Percentiles rank a stretch among this genome's conserved stretches.
Evolutionary conservation across 2,797 vertebrate species (phyloP).

Genomic region (Cyprinella venusta): DNA sequence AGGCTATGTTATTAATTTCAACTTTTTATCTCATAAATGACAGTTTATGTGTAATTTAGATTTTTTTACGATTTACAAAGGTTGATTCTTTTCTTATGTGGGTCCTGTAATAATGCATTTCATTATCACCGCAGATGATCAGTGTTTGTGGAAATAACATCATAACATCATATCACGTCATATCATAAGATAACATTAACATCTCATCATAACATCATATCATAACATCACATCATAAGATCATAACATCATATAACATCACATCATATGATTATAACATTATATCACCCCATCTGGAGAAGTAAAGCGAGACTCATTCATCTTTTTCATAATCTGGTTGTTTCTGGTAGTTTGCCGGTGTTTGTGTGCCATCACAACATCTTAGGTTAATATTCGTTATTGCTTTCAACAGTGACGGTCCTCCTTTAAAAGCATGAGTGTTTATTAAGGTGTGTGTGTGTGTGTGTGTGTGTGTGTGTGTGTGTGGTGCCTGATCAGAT

Average conservation of each 20-base stretch:
- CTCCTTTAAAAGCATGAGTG: too few species aligned
- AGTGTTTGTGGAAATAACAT: not conserved
- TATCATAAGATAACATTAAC: too few species aligned
- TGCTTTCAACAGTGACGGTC: not conserved
- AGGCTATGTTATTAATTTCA: not conserved
- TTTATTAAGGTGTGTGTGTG: not conserved
- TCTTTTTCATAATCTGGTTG: not conserved
- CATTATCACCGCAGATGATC: not conserved
- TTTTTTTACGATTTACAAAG: not conserved
- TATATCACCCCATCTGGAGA: too few species aligned
- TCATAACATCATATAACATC: too few species aligned
- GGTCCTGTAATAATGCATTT: not conserved
- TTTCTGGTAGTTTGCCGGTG: not conserved
- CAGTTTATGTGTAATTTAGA: too few species aligned
- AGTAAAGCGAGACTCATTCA: too few species aligned
- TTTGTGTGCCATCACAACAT: not conserved
- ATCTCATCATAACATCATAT: too few species aligned
- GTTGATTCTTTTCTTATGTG: not conserved
- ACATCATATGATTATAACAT: too few species aligned
- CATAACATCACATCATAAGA: too few species aligned
- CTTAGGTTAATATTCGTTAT: too few species aligned
- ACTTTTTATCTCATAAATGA: not conserved
- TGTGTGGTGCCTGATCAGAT: conserved; percentile 39
- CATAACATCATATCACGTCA: too few species aligned
- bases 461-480: conserved; percentile 58